Evolutionary conservation across 2,888 invertebrate genomes (phyloP), one percentile per base, ranked within the genome.

Genomic region (Drosophila engyochracea): DNA sequence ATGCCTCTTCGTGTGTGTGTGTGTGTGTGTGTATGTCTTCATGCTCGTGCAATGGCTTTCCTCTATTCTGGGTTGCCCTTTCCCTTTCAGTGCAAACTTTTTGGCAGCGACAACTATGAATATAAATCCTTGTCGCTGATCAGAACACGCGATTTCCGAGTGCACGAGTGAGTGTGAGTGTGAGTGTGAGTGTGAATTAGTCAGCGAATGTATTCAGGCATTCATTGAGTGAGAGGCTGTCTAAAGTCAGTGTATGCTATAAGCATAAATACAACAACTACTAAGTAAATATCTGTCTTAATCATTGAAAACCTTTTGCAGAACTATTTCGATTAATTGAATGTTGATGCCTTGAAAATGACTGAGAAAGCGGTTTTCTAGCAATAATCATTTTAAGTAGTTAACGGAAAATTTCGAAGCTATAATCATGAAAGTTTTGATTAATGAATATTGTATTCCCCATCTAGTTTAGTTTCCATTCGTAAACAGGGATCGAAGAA

Each of bases 71-170:
- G 16, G 28, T 62, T 65, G 58, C 30, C 51, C 57, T 41, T 58
- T 35, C n/a, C 12, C 28, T 62, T 60, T 35, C 30, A 25, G 31
- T 31, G 30, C 7, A 16, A 47, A 9, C 47, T 47, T 47, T 25
- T 47, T 16, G 71, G 57, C 37, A 68, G 39, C 53, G 33, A 62
- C 53, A 49, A 61, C 49, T 25, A 33, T 66, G 59, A 57, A 60
- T 65, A 63, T 59, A 66, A 49, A 47, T 41, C 64, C 47, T 47
- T 25, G 58, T 35, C 37, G 52, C 44, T 57, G 28, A 47, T 76
- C 44, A 6, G 28, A 58, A 49, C 82, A 82, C 79, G 82, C 84
- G 49, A 82, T 71, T 79, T 71, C 57, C 59, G 61, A 74, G 39
- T 47, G 25, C 47, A 16, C 9, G 16, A 51, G 19, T 33, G 22